phyloP scores from a whole-genome alignment of 2,797 vertebrate genomes.

The Limnodromus scolopaceus region DNA sequence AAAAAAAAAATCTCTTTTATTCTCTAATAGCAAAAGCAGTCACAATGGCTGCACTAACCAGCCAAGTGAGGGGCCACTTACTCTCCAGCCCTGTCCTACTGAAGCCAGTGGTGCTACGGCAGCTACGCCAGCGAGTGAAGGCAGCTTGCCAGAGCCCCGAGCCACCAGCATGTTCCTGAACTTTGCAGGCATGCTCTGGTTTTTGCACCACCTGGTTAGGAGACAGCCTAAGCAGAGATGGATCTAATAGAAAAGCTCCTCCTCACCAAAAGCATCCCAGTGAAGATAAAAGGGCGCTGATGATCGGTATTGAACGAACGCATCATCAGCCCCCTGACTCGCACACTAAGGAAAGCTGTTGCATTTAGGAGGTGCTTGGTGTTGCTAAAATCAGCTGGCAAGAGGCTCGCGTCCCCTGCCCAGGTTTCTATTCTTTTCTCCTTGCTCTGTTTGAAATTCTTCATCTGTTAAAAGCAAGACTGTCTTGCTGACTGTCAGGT shows the following conservation, averaged over 20 bases:
- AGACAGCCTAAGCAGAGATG: neutral
- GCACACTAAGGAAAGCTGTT: neutral
- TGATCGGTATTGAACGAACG: neutral
- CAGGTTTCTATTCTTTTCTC: neutral
- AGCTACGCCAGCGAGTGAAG: neutral
- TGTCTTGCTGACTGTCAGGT: neutral
- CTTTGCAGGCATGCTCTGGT: accelerated
- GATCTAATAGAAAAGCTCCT: neutral
- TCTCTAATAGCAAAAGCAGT: conserved; percentile 44
- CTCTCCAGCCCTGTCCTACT: neutral
- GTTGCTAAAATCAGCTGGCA: neutral
- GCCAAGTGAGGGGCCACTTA: conserved; percentile 38
- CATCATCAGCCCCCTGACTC: neutral
- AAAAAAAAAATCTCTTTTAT: conserved; percentile 40
- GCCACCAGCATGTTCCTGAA: neutral
- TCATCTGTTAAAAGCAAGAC: conserved; percentile 1
- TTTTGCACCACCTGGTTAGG: neutral
- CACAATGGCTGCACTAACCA: conserved; percentile 3
- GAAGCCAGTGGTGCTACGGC: neutral
- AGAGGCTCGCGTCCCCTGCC: neutral
- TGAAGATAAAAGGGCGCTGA: neutral
- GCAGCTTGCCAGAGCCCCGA: neutral
- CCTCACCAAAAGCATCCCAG: neutral
- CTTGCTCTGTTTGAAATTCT: neutral
- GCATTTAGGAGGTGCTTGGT: neutral